Evolutionary conservation across 2,888 invertebrate species (phyloP).

Genomic region (Pardosa pseudoannulata): DNA sequence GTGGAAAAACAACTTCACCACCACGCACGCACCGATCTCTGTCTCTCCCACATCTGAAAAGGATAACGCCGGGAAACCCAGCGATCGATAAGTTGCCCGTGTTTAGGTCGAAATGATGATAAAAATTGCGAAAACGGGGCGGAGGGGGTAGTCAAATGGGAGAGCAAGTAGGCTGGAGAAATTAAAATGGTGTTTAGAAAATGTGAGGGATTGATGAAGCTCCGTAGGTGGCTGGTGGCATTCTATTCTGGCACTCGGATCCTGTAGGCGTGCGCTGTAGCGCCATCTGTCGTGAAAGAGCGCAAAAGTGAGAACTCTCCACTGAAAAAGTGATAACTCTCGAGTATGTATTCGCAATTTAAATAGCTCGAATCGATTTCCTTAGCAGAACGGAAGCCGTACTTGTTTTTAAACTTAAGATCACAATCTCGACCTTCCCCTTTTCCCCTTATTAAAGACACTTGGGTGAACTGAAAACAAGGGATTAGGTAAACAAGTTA

Average conservation of each 20-base stretch:
- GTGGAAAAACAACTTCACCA: slow-evolving; percentile 17
- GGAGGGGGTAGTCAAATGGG: too few relatives aligned
- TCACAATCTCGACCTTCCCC: too few relatives aligned
- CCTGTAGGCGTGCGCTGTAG: not conserved
- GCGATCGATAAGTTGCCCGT: not conserved
- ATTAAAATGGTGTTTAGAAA: not conserved
- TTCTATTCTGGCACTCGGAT: not conserved
- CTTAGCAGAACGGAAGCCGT: too few relatives aligned
- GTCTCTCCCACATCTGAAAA: not conserved
- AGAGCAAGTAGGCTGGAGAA: not conserved
- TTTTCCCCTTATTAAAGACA: too few relatives aligned
- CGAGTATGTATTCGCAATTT: too few relatives aligned
- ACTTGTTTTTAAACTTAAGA: too few relatives aligned
- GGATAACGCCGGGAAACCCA: not conserved
- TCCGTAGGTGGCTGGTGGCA: slow-evolving; percentile 7
- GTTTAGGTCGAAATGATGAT: not conserved
- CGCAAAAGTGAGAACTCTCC: too few relatives aligned
- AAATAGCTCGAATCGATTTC: too few relatives aligned
- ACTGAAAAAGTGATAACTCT: too few relatives aligned
- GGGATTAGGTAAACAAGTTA: too few relatives aligned
- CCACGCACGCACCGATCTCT: not conserved
- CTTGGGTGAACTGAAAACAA: too few relatives aligned
- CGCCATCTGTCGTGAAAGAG: not conserved
- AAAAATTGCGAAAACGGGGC: not conserved
- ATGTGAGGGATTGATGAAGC: not conserved